Evolutionary conservation across 2,797 vertebrate genomes (phyloP).

Genomic region (Vespertilio murinus): DNA sequence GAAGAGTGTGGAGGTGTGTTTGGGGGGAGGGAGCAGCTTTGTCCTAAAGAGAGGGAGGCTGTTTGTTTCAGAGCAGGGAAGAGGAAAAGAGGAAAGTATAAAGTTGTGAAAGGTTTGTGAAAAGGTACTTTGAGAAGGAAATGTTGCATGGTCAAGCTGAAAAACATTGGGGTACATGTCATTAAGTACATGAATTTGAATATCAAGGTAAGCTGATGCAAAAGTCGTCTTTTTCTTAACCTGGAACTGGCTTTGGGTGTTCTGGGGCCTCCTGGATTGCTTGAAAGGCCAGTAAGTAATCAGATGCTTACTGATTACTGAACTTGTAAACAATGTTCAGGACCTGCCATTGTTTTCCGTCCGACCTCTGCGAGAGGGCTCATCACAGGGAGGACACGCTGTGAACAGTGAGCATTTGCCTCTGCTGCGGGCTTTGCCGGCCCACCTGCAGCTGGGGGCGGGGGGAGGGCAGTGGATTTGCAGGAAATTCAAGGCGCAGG

Average conservation of each 20-base stretch:
- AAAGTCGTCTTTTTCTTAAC: background rate
- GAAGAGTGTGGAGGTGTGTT: background rate
- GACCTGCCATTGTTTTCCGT: background rate
- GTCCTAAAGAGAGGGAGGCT: background rate
- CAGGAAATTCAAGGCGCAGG: background rate
- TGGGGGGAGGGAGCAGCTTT: background rate
- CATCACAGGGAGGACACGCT: background rate
- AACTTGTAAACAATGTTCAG: no score
- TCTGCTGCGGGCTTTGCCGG: background rate
- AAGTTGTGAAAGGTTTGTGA: background rate
- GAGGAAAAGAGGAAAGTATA: background rate
- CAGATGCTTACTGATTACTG: no score
- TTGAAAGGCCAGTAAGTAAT: background rate
- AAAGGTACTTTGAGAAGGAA: background rate
- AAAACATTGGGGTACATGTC: background rate
- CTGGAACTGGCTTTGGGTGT: background rate
- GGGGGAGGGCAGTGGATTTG: background rate
- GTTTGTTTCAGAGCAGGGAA: background rate
- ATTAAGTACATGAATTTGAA: background rate
- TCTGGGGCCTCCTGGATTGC: background rate
- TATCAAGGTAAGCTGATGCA: background rate
- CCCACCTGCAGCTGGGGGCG: background rate
- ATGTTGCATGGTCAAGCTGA: background rate
- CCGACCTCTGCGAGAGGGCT: background rate
- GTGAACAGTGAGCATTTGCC: background rate